Evolutionary conservation across 2,888 invertebrate species (phyloP), one percentile per base, ranked within the genome.

Genomic region (Cephus nigrinus): DNA sequence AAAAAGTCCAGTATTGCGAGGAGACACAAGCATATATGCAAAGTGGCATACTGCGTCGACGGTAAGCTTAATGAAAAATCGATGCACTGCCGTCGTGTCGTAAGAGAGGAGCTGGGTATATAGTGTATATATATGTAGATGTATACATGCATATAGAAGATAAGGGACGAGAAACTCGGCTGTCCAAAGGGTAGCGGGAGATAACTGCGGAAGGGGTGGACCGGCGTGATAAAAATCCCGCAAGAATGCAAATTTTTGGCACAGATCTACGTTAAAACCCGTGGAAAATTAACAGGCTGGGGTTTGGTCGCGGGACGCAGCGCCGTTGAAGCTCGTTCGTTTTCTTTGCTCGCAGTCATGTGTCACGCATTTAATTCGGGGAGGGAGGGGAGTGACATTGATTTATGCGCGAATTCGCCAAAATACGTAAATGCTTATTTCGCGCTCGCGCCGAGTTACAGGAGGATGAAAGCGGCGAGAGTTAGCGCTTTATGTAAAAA

Each of bases 41-140:
- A 55, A 76, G 80, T 80, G 82, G 83, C 80, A 85, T 83, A 82
- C 80, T 78, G 75, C 69, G 71, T 76, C 34, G 23, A 68, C 77
- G 74, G 80, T 77, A 77, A 81, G 84, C 83, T 86, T 87, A 87
- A 87, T 86, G 87, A 87, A 87, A 87, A 87, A 87, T 87, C 87
- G 86, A 87, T 87, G 86, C 80, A 73, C 75, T 76, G 71, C 33
- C 12, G 30, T 71, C 71, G 55, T 23, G 55, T 55, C 9, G 23
- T 23, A 55, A 55, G 55, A 55, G 55, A 55, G 23, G 9, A 55
- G 2, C 15, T 9, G 75, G 75, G 79, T 78, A 80, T 78, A 80
- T 69, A 33, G 32, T 33, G 35, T 75, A 74, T 80, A 75, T 15
- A 34, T 15, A 31, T 5, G 3, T 30, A 74, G 30, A 12, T 36